Evolutionary conservation across 1,140 invertebrate species (phyloP).

Genomic region (Neoseiulus cucumeris): DNA sequence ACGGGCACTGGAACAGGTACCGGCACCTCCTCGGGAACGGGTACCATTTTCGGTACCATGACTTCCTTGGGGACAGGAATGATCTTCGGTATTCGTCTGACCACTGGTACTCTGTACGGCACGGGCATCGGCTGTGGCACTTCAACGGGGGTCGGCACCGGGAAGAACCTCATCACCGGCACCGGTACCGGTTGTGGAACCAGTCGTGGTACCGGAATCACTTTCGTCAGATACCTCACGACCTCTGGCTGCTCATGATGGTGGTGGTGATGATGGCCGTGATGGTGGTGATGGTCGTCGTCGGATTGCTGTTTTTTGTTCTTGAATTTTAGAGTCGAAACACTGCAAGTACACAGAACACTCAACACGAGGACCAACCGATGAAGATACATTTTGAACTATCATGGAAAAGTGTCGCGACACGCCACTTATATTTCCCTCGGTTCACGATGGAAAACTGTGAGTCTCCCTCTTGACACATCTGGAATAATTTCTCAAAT

Average conservation of each 20-base stretch:
- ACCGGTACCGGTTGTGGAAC: conserved; percentile 22
- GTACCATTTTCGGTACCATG: conserved; percentile 20
- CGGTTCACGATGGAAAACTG: no score
- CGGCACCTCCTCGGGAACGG: conserved; percentile 19
- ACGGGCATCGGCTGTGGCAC: conserved; percentile 23
- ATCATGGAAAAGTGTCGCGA: no score
- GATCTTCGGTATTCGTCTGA: conserved; percentile 19
- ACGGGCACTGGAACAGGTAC: conserved; percentile 19
- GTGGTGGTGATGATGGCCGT: background rate
- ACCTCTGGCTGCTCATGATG: background rate
- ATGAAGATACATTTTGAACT: no score
- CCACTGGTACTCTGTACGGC: conserved; percentile 19
- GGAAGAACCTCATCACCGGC: conserved; percentile 21
- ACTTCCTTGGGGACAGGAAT: conserved; percentile 20
- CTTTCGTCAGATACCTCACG: conserved; percentile 15
- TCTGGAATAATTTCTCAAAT: no score
- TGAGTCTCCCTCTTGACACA: no score
- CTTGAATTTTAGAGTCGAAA: no score
- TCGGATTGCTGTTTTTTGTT: no score
- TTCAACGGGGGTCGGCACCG: conserved; percentile 22
- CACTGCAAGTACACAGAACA: no score
- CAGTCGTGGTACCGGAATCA: conserved; percentile 22
- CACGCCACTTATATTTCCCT: no score
- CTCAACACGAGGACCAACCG: no score
- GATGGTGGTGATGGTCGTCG: no score